Evolutionary conservation across 2,888 invertebrate genomes (phyloP).

Genomic region (Drosophila kambysellisi): DNA sequence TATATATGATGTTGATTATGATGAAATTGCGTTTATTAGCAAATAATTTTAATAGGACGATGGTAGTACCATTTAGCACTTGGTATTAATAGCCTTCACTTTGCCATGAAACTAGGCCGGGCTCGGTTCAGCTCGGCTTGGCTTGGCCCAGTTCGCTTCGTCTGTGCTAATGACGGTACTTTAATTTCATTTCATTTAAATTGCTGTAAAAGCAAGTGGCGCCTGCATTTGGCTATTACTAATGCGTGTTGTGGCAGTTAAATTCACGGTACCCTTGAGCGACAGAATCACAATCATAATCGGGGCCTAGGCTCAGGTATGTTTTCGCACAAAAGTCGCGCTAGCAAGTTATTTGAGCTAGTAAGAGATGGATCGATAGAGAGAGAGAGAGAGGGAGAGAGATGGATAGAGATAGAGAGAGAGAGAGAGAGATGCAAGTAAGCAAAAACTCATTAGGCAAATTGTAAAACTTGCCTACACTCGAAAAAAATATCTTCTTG

Average conservation of each 20-base stretch:
- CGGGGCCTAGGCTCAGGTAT: neutral
- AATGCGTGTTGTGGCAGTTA: slow-evolving; percentile 17
- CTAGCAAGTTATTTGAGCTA: neutral
- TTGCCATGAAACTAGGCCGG: neutral
- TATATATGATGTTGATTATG: neutral
- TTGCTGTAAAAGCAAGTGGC: slow-evolving; percentile 1
- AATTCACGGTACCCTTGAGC: slow-evolving; percentile 11
- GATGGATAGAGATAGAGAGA: neutral
- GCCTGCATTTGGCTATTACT: slow-evolving; percentile 29
- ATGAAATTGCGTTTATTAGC: neutral
- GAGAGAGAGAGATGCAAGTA: too few species aligned
- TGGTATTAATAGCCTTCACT: neutral
- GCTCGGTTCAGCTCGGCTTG: neutral
- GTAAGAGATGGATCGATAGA: neutral
- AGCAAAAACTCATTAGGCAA: slow-evolving; percentile 63
- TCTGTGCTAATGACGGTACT: slow-evolving; percentile 27
- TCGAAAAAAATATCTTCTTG: neutral
- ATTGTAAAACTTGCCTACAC: slow-evolving; percentile 39
- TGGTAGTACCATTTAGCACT: neutral
- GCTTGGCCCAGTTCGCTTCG: neutral
- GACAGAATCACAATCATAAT: slow-evolving; percentile 20
- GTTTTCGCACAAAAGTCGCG: neutral
- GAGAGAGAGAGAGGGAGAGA: too few species aligned
- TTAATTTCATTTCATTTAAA: slow-evolving; percentile 25
- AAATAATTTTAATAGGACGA: neutral